phyloP scores from a whole-genome alignment of 2,888 invertebrate species.

The Leptinotarsa rubiginosa region DNA sequence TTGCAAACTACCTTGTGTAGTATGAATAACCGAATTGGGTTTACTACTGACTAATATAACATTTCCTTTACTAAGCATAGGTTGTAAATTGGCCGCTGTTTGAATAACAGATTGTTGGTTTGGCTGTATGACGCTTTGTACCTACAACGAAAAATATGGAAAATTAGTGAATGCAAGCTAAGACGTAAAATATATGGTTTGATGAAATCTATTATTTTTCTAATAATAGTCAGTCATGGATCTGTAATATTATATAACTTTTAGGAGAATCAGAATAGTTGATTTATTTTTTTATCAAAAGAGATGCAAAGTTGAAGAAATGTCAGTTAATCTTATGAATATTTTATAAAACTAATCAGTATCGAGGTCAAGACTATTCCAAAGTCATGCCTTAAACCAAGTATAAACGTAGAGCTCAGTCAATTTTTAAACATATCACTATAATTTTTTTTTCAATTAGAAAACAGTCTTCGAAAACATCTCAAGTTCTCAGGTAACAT shows the following conservation, averaged over 20 bases:
- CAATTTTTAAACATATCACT: no score
- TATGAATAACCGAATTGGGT: conserved; percentile 93
- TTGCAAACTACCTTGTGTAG: conserved; percentile 89
- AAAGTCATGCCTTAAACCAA: no score
- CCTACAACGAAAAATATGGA: conserved; percentile 70
- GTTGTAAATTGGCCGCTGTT: conserved; percentile 87
- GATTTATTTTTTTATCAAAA: background rate
- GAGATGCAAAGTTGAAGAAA: background rate
- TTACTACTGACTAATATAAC: conserved; percentile 91
- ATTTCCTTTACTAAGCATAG: conserved; percentile 86
- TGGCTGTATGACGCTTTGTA: conserved; percentile 95
- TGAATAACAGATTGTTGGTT: conserved; percentile 97
- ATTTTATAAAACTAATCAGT: no score
- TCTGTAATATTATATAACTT: background rate
- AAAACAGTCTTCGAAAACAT: no score
- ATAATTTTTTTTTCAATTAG: no score
- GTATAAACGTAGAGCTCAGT: no score
- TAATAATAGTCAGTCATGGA: background rate
- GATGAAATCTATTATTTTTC: no score
- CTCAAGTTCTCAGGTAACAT: no score
- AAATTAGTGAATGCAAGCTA: background rate
- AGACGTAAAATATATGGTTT: no score
- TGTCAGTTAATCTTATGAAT: no score
- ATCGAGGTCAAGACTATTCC: no score
- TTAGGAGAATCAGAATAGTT: background rate